phyloP scores from a whole-genome alignment of 2,888 invertebrate species.

The Amphipoea oculea region DNA sequence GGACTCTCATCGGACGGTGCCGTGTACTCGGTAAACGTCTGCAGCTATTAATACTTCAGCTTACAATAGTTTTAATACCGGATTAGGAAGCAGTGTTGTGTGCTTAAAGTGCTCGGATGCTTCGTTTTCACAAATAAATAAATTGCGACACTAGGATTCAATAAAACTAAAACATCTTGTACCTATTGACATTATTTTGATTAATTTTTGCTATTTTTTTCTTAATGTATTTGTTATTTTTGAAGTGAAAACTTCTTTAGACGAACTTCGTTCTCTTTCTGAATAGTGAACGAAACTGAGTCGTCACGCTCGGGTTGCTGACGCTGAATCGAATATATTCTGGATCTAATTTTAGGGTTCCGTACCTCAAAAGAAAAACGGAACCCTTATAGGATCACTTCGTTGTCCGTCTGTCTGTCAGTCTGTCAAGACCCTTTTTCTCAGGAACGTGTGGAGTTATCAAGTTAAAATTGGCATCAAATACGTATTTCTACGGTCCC shows the following conservation, averaged over 20 bases:
- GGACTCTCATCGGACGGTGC: conserved; percentile 29
- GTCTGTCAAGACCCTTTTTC: no score
- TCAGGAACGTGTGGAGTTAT: no score
- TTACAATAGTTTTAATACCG: conserved; percentile 37
- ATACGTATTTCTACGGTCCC: no score
- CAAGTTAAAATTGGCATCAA: no score
- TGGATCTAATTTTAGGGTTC: no score
- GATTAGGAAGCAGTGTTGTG: conserved; percentile 19
- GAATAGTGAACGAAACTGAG: not conserved
- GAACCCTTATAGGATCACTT: no score
- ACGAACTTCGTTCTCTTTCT: not conserved
- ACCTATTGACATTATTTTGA: not conserved
- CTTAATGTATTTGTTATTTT: not conserved
- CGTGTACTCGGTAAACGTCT: conserved; percentile 32
- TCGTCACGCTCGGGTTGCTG: no score
- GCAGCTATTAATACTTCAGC: conserved; percentile 46
- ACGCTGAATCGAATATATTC: no score
- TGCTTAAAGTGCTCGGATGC: not conserved
- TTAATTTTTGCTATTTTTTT: not conserved
- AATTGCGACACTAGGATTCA: not conserved
- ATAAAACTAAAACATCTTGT: not conserved
- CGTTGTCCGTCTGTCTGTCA: no score
- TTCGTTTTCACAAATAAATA: not conserved
- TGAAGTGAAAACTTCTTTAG: not conserved
- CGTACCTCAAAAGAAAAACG: no score